Evolutionary conservation across 2,888 invertebrate genomes (phyloP).

Genomic region (Drosophila hamatofila): DNA sequence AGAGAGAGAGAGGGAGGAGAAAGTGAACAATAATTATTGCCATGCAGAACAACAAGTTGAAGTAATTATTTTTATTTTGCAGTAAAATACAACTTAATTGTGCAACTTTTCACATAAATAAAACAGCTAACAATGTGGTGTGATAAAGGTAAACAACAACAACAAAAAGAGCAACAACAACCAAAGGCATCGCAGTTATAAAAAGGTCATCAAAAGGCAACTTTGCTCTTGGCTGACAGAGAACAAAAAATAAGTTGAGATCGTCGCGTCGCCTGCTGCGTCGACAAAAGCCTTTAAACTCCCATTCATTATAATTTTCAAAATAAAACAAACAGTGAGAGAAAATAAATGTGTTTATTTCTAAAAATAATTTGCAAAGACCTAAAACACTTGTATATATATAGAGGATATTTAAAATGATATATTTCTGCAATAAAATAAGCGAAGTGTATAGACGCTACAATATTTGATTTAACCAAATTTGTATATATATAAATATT

Average conservation of each 20-base stretch:
- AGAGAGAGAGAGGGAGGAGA: not conserved
- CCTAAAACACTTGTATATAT: not conserved
- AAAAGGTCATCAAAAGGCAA: conserved; percentile 49
- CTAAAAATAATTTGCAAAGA: not conserved
- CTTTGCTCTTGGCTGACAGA: conserved; percentile 30
- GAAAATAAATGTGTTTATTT: not conserved
- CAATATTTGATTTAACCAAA: too few relatives aligned
- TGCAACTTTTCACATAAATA: conserved; percentile 67
- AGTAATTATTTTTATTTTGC: conserved; percentile 62
- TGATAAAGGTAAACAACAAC: conserved; percentile 38
- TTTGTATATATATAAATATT: too few relatives aligned
- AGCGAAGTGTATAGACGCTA: not conserved
- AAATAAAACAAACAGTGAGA: not conserved
- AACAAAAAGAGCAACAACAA: conserved; percentile 3
- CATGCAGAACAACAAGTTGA: conserved; percentile 38
- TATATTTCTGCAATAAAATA: not conserved
- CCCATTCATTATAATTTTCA: conserved; percentile 13
- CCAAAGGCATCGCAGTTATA: not conserved
- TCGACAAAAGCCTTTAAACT: conserved; percentile 3
- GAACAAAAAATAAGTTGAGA: not conserved
- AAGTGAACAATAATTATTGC: conserved; percentile 36
- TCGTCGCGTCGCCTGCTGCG: conserved; percentile 17
- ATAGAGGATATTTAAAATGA: too few relatives aligned
- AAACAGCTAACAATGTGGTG: conserved; percentile 58
- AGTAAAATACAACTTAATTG: conserved; percentile 61